A percentile compares a stretch with the other conserved stretches of the same genome.
phyloP scores from a whole-genome alignment of 2,113 vertebrate species.

The Benitochromis conjunctus region DNA sequence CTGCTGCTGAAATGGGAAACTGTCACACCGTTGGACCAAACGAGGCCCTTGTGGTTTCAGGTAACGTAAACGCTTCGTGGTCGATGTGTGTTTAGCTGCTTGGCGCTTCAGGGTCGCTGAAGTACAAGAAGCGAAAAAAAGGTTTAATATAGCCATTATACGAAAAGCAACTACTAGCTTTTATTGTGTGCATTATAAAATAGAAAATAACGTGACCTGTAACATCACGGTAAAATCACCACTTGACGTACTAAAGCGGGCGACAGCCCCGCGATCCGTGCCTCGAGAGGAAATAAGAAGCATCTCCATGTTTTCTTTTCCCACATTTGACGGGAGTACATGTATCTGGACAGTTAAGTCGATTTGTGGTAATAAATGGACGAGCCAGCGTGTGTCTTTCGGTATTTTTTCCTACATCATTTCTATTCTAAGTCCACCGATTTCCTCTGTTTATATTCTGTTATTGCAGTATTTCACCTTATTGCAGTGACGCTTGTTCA shows the following conservation, averaged over 20 bases:
- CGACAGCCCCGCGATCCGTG: background rate
- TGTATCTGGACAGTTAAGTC: background rate
- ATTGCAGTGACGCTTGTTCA: background rate
- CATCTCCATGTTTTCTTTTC: background rate
- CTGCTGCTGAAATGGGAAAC: slow-evolving; percentile 79
- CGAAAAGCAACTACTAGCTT: background rate
- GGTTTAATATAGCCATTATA: background rate
- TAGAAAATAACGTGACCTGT: background rate
- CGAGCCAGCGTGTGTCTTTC: background rate
- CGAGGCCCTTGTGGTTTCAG: slow-evolving; percentile 92
- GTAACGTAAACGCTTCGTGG: slow-evolving; percentile 61
- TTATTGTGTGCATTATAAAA: background rate
- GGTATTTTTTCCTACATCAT: background rate
- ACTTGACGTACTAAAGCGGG: background rate
- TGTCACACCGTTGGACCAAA: slow-evolving; percentile 92
- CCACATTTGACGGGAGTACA: background rate
- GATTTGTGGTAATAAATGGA: background rate
- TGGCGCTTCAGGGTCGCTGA: background rate
- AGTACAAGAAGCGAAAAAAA: background rate
- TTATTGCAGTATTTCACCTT: background rate
- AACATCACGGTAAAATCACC: background rate
- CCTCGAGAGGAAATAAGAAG: no score
- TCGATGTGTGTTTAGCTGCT: background rate
- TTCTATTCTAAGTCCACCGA: background rate
- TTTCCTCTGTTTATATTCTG: background rate